phyloP scores from a whole-genome alignment of 2,113 vertebrate genomes.

The Engraulis encrasicolus region DNA sequence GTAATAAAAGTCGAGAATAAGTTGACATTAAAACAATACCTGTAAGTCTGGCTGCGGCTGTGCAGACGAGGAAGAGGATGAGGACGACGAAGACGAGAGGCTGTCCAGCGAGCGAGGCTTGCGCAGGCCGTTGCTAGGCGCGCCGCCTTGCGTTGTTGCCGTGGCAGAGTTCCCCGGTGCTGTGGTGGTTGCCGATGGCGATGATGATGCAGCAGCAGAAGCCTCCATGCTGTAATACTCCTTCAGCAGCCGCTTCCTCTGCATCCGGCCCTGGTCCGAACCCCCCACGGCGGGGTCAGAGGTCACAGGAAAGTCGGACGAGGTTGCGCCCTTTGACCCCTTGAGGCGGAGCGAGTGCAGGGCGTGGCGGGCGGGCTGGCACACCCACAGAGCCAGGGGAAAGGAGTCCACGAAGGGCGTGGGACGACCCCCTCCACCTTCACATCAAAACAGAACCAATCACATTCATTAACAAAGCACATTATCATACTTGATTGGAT shows the following conservation, averaged over 20 bases:
- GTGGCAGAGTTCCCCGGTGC: not conserved
- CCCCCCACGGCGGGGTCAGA: conserved; percentile 76
- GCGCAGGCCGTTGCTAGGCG: conserved; percentile 74
- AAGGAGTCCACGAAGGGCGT: conserved; percentile 93
- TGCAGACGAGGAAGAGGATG: conserved; percentile 50
- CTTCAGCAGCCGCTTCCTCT: conserved; percentile 88
- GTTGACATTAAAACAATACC: too few species aligned
- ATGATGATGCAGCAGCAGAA: too few species aligned
- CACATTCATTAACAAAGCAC: too few species aligned
- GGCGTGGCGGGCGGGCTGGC: conserved; percentile 84
- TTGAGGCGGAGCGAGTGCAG: conserved; percentile 80
- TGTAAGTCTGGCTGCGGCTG: conserved; percentile 83
- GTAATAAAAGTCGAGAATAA: too few species aligned
- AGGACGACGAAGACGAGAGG: conserved; percentile 46
- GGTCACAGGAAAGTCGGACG: too few species aligned
- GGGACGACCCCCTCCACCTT: conserved; percentile 88
- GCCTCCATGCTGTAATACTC: conserved; percentile 88
- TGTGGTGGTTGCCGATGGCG: too few species aligned
- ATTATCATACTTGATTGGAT: too few species aligned
- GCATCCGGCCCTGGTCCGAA: conserved; percentile 69
- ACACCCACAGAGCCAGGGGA: conserved; percentile 92
- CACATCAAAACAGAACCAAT: too few species aligned
- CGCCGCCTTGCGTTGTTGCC: conserved; percentile 49
- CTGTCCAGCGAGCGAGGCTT: conserved; percentile 73
- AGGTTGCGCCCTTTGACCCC: too few species aligned